A percentile compares a stretch with the other conserved stretches of the same genome.
Conservation (phyloP, 2,113 vertebrate species). For the Gobiocypris rarus region DNA sequence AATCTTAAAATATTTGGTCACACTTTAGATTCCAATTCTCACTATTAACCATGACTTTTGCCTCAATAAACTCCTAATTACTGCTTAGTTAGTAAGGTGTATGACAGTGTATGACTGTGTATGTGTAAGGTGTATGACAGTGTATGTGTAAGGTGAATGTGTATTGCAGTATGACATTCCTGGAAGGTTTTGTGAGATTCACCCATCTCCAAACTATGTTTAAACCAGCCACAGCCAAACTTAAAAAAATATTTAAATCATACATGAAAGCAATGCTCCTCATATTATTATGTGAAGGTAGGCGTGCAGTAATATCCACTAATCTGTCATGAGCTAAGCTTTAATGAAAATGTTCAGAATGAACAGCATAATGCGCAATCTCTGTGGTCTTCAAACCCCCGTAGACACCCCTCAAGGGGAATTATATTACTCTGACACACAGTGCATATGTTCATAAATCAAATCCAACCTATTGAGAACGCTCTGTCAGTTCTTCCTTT, state of each 20-base stretch:
- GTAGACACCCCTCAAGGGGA: conserved; percentile 38
- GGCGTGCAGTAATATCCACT: conserved; percentile 19
- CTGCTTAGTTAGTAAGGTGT: too few relatives aligned
- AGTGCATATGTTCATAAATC: conserved; percentile 56
- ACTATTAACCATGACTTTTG: too few relatives aligned
- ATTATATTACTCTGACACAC: conserved; percentile 49
- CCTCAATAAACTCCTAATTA: too few relatives aligned
- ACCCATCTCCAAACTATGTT: background rate
- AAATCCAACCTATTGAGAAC: conserved; percentile 48
- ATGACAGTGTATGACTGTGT: too few relatives aligned
- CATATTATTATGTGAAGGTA: background rate
- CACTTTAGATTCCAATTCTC: too few relatives aligned
- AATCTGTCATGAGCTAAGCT: conserved; percentile 24
- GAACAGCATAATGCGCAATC: conserved; percentile 24
- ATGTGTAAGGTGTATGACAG: too few relatives aligned
- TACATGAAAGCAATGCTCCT: background rate
- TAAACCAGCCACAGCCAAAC: background rate
- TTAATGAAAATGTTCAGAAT: conserved; percentile 35
- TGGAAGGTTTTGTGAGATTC: too few relatives aligned
- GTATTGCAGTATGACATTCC: too few relatives aligned
- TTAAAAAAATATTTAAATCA: background rate
- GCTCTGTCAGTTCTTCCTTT: background rate
- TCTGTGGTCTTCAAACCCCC: conserved; percentile 21
- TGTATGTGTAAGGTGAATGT: too few relatives aligned
- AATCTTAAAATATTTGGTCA: too few relatives aligned